Conservation (phyloP, 2,888 invertebrate species). For the Hyposoter didymator region DNA sequence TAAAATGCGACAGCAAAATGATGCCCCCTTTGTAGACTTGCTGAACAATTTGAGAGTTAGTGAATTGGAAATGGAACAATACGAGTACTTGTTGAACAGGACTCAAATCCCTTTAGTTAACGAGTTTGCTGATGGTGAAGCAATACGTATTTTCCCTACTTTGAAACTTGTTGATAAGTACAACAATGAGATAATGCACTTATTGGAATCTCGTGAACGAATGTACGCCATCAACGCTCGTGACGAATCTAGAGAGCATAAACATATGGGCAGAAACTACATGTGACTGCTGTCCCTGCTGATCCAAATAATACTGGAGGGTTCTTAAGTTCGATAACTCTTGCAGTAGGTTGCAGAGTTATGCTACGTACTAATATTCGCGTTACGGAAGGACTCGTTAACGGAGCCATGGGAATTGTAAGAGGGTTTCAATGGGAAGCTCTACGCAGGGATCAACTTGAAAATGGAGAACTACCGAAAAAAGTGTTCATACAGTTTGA, state of each 20-base stretch:
- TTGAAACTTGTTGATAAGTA: constrained; percentile 72
- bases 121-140: constrained; percentile 60
- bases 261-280: constrained; percentile 71
- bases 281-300: constrained; percentile 52
- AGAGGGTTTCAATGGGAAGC: constrained; percentile 45
- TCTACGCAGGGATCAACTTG: constrained; percentile 53
- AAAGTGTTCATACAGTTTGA: constrained; percentile 41
- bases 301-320: constrained; percentile 55
- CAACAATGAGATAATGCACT: constrained; percentile 66
- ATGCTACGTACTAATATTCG: constrained; percentile 74
- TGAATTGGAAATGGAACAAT: constrained; percentile 34
- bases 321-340: constrained; percentile 28
- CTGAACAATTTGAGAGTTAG: constrained; percentile 64
- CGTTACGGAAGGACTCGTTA: constrained; percentile 63
- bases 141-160: constrained; percentile 73
- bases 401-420: constrained; percentile 47
- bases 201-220: constrained; percentile 7
- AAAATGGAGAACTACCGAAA: constrained; percentile 52
- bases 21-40: constrained; percentile 65
- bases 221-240: constrained; percentile 65
- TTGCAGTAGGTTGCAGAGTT: constrained; percentile 66
- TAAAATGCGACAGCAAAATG: constrained; percentile 78
- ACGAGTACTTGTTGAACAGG: constrained; percentile 33
- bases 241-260: constrained; percentile 73
- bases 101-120: constrained; percentile 58